Evolutionary conservation across 2,888 invertebrate genomes (phyloP), one percentile per base, ranked within the genome.

Genomic region (Rotaria sp.): DNA sequence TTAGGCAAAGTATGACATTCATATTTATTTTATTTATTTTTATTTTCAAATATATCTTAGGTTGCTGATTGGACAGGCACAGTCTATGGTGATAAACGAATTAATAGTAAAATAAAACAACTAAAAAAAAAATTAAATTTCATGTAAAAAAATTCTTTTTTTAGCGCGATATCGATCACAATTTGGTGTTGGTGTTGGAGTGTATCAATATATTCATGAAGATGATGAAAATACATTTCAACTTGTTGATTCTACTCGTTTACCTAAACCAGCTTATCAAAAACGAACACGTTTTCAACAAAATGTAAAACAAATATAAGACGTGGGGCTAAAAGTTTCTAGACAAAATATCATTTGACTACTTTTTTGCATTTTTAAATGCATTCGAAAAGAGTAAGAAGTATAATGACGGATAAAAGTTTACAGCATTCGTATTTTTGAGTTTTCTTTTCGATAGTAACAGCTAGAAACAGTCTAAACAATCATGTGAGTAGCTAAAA

Each of bases 141-240:
- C 45, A 45, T 11, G 45, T 45, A 11, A 45, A 48, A 48, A 48
- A 48, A 15, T 11, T 15, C 24, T n/a, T 10, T n/a, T 57, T 7
- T 38, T 41, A 80, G 80, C 90, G 41, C 91, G 91, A 87, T 91
- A 91, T 87, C 88, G 88, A 38, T 90, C 91, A 26, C 90, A 91
- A 50, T 91, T 90, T 89, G 89, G 89, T 84, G 90, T 89, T 57
- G 88, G 89, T 74, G 96, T 96, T 84, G 96, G 95, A 90, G 97
- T 97, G 89, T 99, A 99, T 92, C 96, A 98, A 0, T 99, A 99
- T 91, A 97, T 95, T 91, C 98, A 98, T 89, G 99, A 99, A 89
- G 98, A 99, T 91, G 99, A 99, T 90, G 99, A 99, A 91, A 95
- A 95, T 88, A 95, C 96, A 85, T 99, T 99, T 94, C 98, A 98